phyloP scores from a whole-genome alignment of 2,113 vertebrate genomes.

The Limanda limanda region DNA sequence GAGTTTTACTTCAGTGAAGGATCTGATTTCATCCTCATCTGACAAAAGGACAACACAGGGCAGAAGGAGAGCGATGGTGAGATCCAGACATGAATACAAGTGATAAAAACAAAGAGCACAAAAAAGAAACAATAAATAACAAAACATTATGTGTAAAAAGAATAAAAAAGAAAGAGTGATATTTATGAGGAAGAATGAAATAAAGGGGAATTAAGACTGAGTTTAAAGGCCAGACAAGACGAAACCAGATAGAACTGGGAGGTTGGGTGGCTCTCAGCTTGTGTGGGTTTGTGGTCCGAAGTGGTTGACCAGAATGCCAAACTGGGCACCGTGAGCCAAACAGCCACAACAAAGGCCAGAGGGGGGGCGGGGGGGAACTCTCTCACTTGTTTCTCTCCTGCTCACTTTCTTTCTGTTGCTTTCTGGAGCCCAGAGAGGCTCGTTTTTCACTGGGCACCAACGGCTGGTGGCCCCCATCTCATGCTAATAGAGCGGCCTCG shows the following conservation, averaged over 20 bases:
- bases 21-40: background rate
- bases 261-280: slow-evolving; percentile 28
- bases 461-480: slow-evolving; percentile 71
- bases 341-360: slow-evolving; percentile 47
- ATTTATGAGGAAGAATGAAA: background rate
- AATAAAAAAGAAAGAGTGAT: background rate
- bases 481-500: slow-evolving; percentile 69
- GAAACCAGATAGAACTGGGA: slow-evolving; percentile 11
- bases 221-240: background rate
- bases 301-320: slow-evolving; percentile 76
- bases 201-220: background rate
- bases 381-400: slow-evolving; percentile 52
- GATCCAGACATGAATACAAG: background rate
- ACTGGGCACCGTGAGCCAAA: slow-evolving; percentile 58
- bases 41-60: background rate
- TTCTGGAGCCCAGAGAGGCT: slow-evolving; percentile 70
- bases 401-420: slow-evolving; percentile 34
- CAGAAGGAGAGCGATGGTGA: background rate
- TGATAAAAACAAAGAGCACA: background rate
- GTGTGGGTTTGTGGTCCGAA: slow-evolving; percentile 47
- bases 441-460: slow-evolving; percentile 74
- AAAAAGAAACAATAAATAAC: no score
- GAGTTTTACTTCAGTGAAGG: background rate
- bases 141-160: background rate
- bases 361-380: slow-evolving; percentile 30